phyloP scores from a whole-genome alignment of 2,797 vertebrate genomes.

The Macroramphosus scolopax region DNA sequence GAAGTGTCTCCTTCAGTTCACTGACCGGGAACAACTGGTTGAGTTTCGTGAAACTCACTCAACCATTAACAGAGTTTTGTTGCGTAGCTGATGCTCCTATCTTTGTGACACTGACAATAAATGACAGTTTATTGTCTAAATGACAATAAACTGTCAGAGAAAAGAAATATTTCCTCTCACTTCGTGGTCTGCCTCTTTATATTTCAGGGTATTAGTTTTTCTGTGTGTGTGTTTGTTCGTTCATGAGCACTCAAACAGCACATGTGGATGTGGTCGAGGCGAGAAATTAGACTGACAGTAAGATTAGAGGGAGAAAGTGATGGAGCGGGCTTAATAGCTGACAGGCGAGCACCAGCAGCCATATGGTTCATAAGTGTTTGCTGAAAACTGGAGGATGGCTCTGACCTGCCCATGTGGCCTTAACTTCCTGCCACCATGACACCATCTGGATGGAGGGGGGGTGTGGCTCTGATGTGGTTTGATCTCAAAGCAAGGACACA shows the following conservation, averaged over 20 bases:
- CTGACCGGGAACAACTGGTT: no score
- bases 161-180: not conserved
- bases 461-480: constrained; percentile 11
- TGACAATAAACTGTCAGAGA: no score
- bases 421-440: constrained; percentile 31
- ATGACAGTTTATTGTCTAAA: not conserved
- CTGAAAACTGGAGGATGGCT: constrained; percentile 31
- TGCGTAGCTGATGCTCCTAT: not conserved
- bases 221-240: not conserved
- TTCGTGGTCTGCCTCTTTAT: no score
- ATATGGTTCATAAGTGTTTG: constrained; percentile 45
- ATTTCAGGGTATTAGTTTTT: no score
- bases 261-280: constrained; percentile 13
- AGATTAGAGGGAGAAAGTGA: constrained; percentile 49
- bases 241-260: not conserved
- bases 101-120: not conserved
- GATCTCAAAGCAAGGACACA: constrained; percentile 2
- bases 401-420: constrained; percentile 35
- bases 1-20: constrained; percentile 2
- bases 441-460: constrained; percentile 4
- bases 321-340: constrained; percentile 39
- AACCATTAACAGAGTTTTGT: not conserved
- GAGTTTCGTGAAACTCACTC: no score
- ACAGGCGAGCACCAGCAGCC: constrained; percentile 40
- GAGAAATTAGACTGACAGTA: constrained; percentile 25